A percentile compares a stretch with the other conserved stretches of the same genome.
These are phyloP conservation scores for Mythimna ferrago DNA, from an alignment of 2,888 invertebrate species.

Conservation along the genomic window DNA sequence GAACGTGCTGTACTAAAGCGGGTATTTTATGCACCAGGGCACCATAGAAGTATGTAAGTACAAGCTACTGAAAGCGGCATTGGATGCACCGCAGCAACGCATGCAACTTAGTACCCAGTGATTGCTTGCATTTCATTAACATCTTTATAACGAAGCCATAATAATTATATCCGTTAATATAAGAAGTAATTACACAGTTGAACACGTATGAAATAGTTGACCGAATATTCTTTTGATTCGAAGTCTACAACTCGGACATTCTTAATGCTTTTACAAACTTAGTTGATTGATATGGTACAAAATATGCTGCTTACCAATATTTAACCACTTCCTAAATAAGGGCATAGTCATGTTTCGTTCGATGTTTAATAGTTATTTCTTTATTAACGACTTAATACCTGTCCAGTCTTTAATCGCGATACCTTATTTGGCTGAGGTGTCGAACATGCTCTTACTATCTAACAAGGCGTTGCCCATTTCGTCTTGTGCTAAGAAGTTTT, in stretches of 20 bases:
- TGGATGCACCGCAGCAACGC: constrained; percentile 7
- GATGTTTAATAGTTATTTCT: constrained; percentile 52
- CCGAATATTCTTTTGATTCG: constrained; percentile 43
- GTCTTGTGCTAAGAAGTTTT: constrained; percentile 34
- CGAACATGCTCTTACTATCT: constrained; percentile 41
- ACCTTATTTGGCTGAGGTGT: constrained; percentile 48
- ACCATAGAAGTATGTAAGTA: constrained; percentile 22
- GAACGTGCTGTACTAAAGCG: constrained; percentile 53
- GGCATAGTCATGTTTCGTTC: constrained; percentile 46
- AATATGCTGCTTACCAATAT: constrained; percentile 33
- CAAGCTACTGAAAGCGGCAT: constrained; percentile 41
- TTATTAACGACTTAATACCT: constrained; percentile 53
- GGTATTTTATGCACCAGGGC: constrained; percentile 45
- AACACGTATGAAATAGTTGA: constrained; percentile 35
- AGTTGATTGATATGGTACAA: constrained; percentile 35
- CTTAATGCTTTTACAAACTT: constrained; percentile 38
- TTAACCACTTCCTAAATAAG: constrained; percentile 49
- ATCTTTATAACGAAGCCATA: constrained; percentile 25
- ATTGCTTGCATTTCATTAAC: constrained; percentile 42
- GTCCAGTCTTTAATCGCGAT: constrained; percentile 34
- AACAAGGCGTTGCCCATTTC: constrained; percentile 27
- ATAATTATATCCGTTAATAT: constrained; percentile 41
- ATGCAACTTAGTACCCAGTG: constrained; percentile 28
- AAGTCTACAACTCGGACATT: constrained; percentile 29
- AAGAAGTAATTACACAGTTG: constrained; percentile 41